These are phyloP conservation scores for Mythimna pallens DNA, from an alignment of 2,888 invertebrate species.

Conservation along the genomic window DNA sequence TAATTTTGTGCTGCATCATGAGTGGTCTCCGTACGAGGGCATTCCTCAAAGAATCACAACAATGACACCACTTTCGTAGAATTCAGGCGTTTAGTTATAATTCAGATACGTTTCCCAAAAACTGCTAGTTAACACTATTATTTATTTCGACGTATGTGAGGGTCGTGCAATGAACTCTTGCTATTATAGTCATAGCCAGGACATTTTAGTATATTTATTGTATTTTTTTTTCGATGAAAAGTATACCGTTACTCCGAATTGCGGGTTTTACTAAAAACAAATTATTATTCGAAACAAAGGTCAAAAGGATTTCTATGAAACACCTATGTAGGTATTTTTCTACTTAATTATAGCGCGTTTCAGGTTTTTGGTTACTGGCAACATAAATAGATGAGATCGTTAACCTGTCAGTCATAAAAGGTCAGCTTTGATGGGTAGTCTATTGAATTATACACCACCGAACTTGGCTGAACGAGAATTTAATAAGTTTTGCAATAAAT, in stretches of 20 bases:
- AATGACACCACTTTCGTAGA: neutral
- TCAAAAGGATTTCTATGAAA: conserved; percentile 1
- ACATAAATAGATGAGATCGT: conserved; percentile 32
- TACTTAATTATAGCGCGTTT: neutral
- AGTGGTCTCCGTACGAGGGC: too few species aligned
- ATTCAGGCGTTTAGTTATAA: neutral
- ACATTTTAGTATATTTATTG: neutral
- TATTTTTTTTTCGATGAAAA: neutral
- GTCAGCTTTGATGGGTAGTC: conserved; percentile 28
- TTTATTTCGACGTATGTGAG: neutral
- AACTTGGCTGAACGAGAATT: conserved; percentile 33
- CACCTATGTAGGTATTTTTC: neutral
- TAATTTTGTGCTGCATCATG: too few species aligned
- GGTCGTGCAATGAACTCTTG: neutral
- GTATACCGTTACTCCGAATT: neutral
- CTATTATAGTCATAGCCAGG: conserved; percentile 1
- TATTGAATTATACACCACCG: conserved; percentile 29
- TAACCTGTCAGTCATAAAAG: conserved; percentile 39
- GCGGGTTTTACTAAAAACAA: neutral
- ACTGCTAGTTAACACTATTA: neutral
- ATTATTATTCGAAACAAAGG: conserved; percentile 2
- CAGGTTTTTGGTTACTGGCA: conserved; percentile 4
- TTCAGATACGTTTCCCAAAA: neutral
- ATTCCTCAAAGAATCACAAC: too few species aligned
- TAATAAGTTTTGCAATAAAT: conserved; percentile 41